Base-by-base conservation (phyloP, 1,140 invertebrate species). In the Octopus bimaculoides region DNA sequence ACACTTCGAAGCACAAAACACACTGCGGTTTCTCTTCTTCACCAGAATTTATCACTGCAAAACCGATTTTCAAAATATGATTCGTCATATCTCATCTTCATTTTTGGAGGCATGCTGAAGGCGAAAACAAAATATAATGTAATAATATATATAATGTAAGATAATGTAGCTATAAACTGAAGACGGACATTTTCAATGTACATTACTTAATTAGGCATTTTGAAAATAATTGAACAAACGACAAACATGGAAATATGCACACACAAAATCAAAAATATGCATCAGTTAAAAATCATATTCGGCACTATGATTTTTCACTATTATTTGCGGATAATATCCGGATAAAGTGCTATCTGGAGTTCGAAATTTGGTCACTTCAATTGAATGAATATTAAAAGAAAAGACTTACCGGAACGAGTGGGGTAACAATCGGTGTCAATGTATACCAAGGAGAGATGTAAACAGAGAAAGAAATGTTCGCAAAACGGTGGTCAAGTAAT, bases 271-370 rank as follows among this genome's bases (percentile, higher is more conserved):
- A 41, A 2, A 66, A 66, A 66, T 66, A 66, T 66, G 61, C 61
- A n/a, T 66, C 61, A 66, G 61, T 66, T 66, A 66, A 66, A 66
- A 14, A 66, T 66, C 61, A 66, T 66, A 66, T 66, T 66, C 61
- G 61, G 61, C 61, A 66, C 61, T 14, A 66, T 3, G n/a, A 66
- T 66, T 66, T 66, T 66, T 66, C 3, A 66, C 12, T 1, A 66
- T 66, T 66, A 2, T 66, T 66, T 66, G 61, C 61, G 61, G 61
- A 66, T 66, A 66, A 66, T 66, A 66, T 66, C 61, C 61, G 12
- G 12, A 66, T 66, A 66, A 66, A 66, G n/a, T 66, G n/a, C 1
- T 66, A 66, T 14, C 61, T 66, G 61, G n/a, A 66, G n/a, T n/a
- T n/a, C 1, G 61, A 66, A 14, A 12, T 66, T 66, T 66, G 61